phyloP scores from a whole-genome alignment of 2,888 invertebrate genomes.

The Drosophila austrosaltans region DNA sequence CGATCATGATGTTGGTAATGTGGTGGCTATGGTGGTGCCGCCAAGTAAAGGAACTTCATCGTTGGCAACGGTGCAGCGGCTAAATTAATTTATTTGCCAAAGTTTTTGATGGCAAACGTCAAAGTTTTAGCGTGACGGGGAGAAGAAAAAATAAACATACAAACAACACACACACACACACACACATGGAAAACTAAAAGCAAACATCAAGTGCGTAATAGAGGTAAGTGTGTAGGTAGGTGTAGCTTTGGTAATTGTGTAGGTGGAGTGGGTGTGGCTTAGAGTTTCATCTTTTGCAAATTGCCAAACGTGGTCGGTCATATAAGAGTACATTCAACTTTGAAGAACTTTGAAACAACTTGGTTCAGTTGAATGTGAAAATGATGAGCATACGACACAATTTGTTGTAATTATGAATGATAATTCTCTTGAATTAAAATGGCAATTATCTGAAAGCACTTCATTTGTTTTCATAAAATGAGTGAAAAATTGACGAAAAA shows the following conservation, averaged over 20 bases:
- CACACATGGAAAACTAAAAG: slow-evolving; percentile 35
- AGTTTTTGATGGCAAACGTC: slow-evolving; percentile 66
- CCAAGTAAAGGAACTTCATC: slow-evolving; percentile 21
- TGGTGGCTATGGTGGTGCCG: slow-evolving; percentile 3
- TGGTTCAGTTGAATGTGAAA: not conserved
- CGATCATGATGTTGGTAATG: slow-evolving; percentile 42
- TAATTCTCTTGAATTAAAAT: slow-evolving; percentile 29
- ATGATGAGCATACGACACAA: not conserved
- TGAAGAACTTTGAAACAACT: not conserved
- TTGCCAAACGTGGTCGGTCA: not conserved
- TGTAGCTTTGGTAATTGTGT: not conserved
- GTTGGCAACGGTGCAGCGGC: slow-evolving; percentile 45
- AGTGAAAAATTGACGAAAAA: slow-evolving; percentile 32
- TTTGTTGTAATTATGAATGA: slow-evolving; percentile 4
- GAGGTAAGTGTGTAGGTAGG: not conserved
- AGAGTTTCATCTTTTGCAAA: not conserved
- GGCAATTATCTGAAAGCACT: slow-evolving; percentile 9
- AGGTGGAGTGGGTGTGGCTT: not conserved
- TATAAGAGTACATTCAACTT: not conserved
- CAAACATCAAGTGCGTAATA: slow-evolving; percentile 27
- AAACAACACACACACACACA: not conserved
- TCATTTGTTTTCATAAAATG: not conserved
- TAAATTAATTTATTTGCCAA: slow-evolving; percentile 78
- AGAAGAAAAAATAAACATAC: slow-evolving; percentile 24
- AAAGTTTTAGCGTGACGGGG: slow-evolving; percentile 53